These are phyloP conservation scores for Cladorhizidae sp. DNA, from an alignment of 37 sponge, comb jelly and placozoan genomes.

Conservation along the genomic window DNA sequence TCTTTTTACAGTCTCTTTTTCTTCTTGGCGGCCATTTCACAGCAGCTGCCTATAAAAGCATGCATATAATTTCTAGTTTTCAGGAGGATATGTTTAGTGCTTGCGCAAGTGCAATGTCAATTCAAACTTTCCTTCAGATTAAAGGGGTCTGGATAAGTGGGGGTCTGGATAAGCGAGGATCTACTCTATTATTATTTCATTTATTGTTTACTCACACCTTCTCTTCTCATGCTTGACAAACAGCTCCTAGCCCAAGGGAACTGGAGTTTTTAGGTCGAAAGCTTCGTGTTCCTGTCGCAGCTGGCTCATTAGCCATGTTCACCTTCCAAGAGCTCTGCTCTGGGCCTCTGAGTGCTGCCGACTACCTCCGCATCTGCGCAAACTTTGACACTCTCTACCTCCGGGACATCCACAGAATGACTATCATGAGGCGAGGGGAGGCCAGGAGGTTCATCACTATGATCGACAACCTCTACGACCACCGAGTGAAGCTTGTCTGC, in stretches of 20 bases:
- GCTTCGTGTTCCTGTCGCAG: slow-evolving; percentile 52
- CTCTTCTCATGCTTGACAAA: too few species aligned
- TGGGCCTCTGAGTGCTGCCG: slow-evolving; percentile 77
- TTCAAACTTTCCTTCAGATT: too few species aligned
- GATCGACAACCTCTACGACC: slow-evolving; percentile 84
- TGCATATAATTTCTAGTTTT: too few species aligned
- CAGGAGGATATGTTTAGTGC: too few species aligned
- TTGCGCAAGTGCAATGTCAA: too few species aligned
- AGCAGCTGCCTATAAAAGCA: too few species aligned
- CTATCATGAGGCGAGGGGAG: slow-evolving; percentile 45
- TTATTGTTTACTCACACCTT: too few species aligned
- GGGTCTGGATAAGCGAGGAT: too few species aligned
- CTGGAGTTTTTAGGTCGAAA: slow-evolving; percentile 70
- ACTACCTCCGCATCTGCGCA: slow-evolving; percentile 73
- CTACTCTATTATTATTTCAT: too few species aligned
- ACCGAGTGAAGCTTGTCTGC: slow-evolving; percentile 63
- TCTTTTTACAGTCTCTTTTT: too few species aligned
- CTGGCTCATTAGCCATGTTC: slow-evolving; percentile 56
- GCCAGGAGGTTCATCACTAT: slow-evolving; percentile 84
- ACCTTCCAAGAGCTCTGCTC: slow-evolving; percentile 70
- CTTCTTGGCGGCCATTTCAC: too few species aligned
- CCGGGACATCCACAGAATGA: slow-evolving; percentile 73
- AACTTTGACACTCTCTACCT: slow-evolving; percentile 68
- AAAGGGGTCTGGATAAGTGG: too few species aligned
- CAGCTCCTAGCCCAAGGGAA: slow-evolving; percentile 24